Percentiles rank a stretch among this genome's conserved stretches.
phyloP scores from a whole-genome alignment of 2,888 invertebrate species.

The Andrena marginata region DNA sequence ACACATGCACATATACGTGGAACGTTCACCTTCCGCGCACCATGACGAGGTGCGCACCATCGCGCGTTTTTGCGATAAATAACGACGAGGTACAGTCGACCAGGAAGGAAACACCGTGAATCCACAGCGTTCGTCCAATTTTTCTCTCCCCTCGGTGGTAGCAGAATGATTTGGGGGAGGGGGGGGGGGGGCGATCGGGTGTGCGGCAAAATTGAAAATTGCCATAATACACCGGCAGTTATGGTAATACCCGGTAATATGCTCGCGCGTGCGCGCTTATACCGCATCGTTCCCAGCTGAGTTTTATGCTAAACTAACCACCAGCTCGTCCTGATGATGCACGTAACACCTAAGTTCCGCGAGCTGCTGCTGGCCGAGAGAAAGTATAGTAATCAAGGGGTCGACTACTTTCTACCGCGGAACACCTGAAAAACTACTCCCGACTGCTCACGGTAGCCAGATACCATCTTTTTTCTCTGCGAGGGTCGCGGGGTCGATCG shows the following conservation, averaged over 20 bases:
- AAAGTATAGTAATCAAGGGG: constrained; percentile 59
- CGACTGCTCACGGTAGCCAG: neutral
- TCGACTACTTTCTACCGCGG: constrained; percentile 38
- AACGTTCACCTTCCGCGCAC: neutral
- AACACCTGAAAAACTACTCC: constrained; percentile 14
- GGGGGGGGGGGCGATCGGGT: constrained; percentile 53
- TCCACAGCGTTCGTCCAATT: constrained; percentile 30
- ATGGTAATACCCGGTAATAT: constrained; percentile 70
- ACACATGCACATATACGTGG: neutral
- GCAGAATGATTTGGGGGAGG: constrained; percentile 53
- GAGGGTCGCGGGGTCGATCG: neutral
- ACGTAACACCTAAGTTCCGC: constrained; percentile 63
- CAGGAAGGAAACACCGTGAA: neutral
- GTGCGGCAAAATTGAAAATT: constrained; percentile 72
- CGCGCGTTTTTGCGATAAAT: neutral
- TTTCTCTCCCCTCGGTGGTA: constrained; percentile 23
- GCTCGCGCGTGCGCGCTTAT: constrained; percentile 49
- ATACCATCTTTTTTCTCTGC: neutral
- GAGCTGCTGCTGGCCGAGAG: constrained; percentile 37
- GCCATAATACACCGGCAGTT: constrained; percentile 71
- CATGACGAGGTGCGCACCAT: neutral
- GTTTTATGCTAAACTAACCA: constrained; percentile 67
- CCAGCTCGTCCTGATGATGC: constrained; percentile 35
- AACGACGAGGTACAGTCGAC: neutral
- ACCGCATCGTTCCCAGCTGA: constrained; percentile 58